Evolutionary conservation across 2,797 vertebrate species (phyloP), one percentile per base, ranked within the genome.

Genomic region (Clarias fuscus): DNA sequence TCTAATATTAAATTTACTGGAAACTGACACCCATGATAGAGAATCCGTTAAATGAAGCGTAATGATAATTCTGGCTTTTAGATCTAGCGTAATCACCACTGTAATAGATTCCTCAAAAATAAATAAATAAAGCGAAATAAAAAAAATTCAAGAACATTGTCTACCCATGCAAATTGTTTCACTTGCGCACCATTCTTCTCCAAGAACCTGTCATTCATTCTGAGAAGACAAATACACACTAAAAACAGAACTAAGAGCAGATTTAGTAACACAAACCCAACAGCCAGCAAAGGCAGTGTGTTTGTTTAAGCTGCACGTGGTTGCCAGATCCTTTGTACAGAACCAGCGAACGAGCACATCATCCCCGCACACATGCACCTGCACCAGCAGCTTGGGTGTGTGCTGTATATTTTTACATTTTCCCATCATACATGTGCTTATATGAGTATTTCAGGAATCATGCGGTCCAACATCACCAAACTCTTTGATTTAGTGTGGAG

Each of bases 401-500:
- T 65, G 27, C 61, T 8, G 37, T n/a, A 64, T 43, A 43, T 10
- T 13, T 40, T 64, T 33, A n/a, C 11, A 14, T 62, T 79, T 61
- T n/a, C 43, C 33, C 33, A 62, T n/a, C 40, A 37, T 24, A 18
- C 56, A 73, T 84, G 56, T 70, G 64, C 27, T 64, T 71, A 58
- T 82, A 70, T 3, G 33, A 14, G 17, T 30, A 8, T 76, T 86
- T 68, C 72, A 75, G 15, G 77, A 85, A 56, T 4, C 43, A 68
- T 90, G 88, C 48, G 88, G 86, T 83, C 73, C 33, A 71, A 53
- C 86, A 76, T 73, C 64, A 56, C 87, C 76, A 48, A 81, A 84
- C 71, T 91, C 94, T 94, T 92, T 94, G 93, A 95, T 94, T 93
- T 92, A 82, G 58, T 62, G 84, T 59, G 91, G 88, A 91, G 92